A percentile compares a stretch with the other conserved stretches of the same genome.
Conservation (phyloP, 2,888 invertebrate genomes). For the Tupiocoris notatus region DNA sequence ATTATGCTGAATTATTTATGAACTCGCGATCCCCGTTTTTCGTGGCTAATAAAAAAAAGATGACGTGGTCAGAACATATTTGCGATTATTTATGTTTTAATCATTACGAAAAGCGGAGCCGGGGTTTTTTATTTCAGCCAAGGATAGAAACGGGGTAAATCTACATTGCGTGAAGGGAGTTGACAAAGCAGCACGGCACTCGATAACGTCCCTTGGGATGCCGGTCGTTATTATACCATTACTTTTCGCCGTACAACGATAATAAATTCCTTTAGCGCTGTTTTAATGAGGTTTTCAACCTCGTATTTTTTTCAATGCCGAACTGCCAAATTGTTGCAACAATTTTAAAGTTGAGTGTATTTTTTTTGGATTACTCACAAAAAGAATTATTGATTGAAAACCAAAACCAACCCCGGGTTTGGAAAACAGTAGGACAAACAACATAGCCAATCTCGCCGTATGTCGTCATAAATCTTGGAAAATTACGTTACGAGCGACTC, state of each 20-base stretch:
- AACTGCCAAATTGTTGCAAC: too few species aligned
- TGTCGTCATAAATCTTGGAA: too few species aligned
- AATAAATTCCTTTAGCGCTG: slow-evolving; percentile 26
- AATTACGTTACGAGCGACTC: too few species aligned
- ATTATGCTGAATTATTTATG: slow-evolving; percentile 32
- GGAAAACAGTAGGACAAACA: too few species aligned
- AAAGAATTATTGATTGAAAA: too few species aligned
- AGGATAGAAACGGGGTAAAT: background rate
- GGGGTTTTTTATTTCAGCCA: too few species aligned
- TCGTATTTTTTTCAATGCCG: too few species aligned
- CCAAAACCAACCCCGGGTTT: too few species aligned
- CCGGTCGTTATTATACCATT: slow-evolving; percentile 35
- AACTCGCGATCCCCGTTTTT: background rate
- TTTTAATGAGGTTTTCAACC: slow-evolving; percentile 1
- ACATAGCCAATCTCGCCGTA: too few species aligned
- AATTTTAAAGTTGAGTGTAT: too few species aligned
- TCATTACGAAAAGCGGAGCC: slow-evolving; percentile 29
- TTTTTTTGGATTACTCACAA: too few species aligned
- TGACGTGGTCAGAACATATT: slow-evolving; percentile 34
- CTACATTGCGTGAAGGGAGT: slow-evolving; percentile 30
- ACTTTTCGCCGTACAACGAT: slow-evolving; percentile 30
- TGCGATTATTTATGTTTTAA: slow-evolving; percentile 38
- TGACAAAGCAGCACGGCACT: slow-evolving; percentile 1
- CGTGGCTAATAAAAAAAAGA: slow-evolving; percentile 22
- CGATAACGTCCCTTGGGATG: background rate